Evolutionary conservation across 2,797 vertebrate species (phyloP).

Genomic region (Cichlasoma orientale): DNA sequence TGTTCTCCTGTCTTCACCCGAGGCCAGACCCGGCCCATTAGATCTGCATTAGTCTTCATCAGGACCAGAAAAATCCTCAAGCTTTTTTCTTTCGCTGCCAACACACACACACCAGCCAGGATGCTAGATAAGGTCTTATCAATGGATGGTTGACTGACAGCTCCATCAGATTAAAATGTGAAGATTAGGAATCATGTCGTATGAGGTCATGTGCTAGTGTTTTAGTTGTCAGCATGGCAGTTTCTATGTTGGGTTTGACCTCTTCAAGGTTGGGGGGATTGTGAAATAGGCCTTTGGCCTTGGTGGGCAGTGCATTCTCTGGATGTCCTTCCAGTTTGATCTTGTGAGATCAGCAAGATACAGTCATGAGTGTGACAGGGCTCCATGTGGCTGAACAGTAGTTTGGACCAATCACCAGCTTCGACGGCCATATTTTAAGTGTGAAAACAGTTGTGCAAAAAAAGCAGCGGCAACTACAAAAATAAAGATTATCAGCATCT

Average conservation of each 20-base stretch:
- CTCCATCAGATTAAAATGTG: constrained; percentile 35
- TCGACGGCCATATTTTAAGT: too few species aligned
- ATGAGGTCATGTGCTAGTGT: not conserved
- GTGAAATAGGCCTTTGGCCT: not conserved
- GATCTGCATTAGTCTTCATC: constrained; percentile 26
- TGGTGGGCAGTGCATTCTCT: not conserved
- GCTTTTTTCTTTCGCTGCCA: not conserved
- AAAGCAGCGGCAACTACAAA: too few species aligned
- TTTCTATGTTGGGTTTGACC: too few species aligned
- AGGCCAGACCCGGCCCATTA: constrained; percentile 30
- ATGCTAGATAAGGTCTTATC: constrained; percentile 43
- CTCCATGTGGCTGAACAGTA: too few species aligned
- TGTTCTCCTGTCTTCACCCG: constrained; percentile 50
- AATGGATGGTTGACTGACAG: constrained; percentile 32
- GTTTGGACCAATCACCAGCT: too few species aligned
- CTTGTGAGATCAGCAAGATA: too few species aligned
- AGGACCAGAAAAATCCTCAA: constrained; percentile 25
- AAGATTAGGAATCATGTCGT: constrained; percentile 3
- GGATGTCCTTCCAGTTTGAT: too few species aligned
- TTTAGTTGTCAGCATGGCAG: not conserved
- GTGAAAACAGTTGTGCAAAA: too few species aligned
- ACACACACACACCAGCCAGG: constrained; percentile 17
- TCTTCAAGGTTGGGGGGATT: too few species aligned
- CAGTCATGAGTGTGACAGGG: too few species aligned
- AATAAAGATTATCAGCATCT: not conserved